Conservation (phyloP, 1,140 invertebrate species). For the Tetraneura akinire region DNA sequence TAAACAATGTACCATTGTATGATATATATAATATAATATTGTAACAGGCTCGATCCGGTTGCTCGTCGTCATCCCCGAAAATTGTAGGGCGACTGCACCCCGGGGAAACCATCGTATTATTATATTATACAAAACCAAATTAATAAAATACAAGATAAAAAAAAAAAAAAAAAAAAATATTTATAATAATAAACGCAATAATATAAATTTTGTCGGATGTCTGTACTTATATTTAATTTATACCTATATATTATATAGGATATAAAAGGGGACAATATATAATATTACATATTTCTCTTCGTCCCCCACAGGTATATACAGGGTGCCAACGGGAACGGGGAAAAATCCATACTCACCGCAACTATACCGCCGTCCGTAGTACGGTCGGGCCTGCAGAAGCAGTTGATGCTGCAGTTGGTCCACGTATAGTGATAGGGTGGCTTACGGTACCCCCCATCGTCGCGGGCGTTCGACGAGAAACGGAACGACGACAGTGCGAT, state of each 20-base stretch:
- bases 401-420: conserved; percentile 29
- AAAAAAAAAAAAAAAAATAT: no score
- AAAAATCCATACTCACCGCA: conserved; percentile 46
- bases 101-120: no score
- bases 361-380: not conserved
- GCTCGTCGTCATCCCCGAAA: not conserved
- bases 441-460: not conserved
- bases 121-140: no score
- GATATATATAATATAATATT: no score
- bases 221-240: no score
- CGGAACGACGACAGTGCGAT: not conserved
- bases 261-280: no score
- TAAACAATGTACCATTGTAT: conserved; percentile 47
- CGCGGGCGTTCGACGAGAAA: not conserved
- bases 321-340: not conserved
- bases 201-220: no score
- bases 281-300: not conserved
- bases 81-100: not conserved
- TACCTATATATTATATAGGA: no score
- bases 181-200: no score
- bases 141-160: no score
- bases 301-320: not conserved
- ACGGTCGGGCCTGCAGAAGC: not conserved
- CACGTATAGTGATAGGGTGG: not conserved
- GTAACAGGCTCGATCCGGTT: not conserved